Base-by-base conservation (phyloP, 2,797 vertebrate genomes). In the Pachyuromys duprasi region DNA sequence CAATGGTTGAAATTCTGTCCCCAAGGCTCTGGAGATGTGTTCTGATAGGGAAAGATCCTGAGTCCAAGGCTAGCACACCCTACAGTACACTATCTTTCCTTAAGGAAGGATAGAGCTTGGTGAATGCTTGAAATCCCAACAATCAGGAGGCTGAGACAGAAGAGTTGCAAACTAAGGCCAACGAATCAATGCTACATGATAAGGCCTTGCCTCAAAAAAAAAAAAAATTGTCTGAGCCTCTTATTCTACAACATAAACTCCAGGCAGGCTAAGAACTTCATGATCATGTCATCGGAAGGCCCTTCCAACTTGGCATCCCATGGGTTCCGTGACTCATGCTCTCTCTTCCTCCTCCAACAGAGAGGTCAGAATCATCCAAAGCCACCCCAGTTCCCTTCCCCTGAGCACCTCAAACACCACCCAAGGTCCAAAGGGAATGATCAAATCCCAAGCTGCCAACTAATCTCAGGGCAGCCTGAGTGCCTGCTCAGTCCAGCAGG, bases 371-470 rank as follows among this genome's bases (percentile, higher is more conserved):
- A 75, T 53, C 72, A 60, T 72, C 62, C 76, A 89, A 84, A 94
- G 93, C 31, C 13, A 76, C 22, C 4, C 49, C 36, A 57, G 18
- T 55, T 88, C 84, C 63, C 55, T 74, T 79, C 57, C 65, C 39
- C 60, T 75, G 33, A 33, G 87, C 22, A 33, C 57, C 81, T 70
- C n/a, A 33, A 95, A 53, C 42, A 81, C 90, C 75, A 93, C 84
- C 88, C 11, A 74, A 24, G 13, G 62, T 88, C 53, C 88, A 75
- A 91, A 93, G 87, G 89, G 65, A 82, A 91, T 75, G 75, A 55
- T 31, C 75, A 81, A 3, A 5, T 90, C 39, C 63, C 31, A 89
- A 42, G 26, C 31, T 74, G 33, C 70, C 42, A 86, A 86, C 36
- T 80, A 88, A 36, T 79, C 49, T 8, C 31, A 86, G 57, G 86